phyloP scores from a whole-genome alignment of 1,140 invertebrate species.

The Plectrocnemia conspersa region DNA sequence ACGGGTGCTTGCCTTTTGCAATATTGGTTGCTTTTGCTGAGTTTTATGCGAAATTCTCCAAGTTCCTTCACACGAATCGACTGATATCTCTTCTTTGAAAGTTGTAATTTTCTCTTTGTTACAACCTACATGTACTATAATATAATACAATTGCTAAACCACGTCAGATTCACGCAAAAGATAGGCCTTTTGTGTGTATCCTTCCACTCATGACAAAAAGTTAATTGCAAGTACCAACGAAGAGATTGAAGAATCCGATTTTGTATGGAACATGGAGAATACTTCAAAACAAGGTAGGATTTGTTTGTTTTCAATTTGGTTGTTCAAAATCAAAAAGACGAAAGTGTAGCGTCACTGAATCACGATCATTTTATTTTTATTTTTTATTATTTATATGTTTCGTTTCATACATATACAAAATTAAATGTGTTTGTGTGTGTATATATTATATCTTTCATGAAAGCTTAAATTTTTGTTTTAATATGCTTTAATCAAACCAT shows the following conservation, averaged over 20 bases:
- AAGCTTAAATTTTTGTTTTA: too few relatives aligned
- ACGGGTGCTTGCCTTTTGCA: constrained; percentile 6
- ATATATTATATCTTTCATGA: too few relatives aligned
- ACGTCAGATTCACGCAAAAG: neutral
- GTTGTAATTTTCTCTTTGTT: constrained; percentile 30
- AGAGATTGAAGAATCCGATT: constrained; percentile 35
- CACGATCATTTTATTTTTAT: neutral
- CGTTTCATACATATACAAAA: too few relatives aligned
- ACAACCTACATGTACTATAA: neutral
- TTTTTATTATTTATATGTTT: too few relatives aligned
- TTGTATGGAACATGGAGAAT: constrained; percentile 34
- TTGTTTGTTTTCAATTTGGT: constrained; percentile 18
- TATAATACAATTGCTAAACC: neutral
- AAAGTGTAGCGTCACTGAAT: neutral
- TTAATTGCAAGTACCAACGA: constrained; percentile 36
- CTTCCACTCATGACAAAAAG: constrained; percentile 24
- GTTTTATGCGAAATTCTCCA: constrained; percentile 22
- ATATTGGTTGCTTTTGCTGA: constrained; percentile 17
- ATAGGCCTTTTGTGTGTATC: neutral
- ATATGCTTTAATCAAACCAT: too few relatives aligned
- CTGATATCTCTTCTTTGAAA: constrained; percentile 29
- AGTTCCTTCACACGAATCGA: constrained; percentile 16
- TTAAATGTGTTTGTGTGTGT: too few relatives aligned
- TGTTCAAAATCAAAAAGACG: too few relatives aligned
- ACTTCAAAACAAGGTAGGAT: constrained; percentile 35